These are phyloP conservation scores for Molossus alvarezi DNA, from an alignment of 2,797 vertebrate species.

Conservation along the genomic window DNA sequence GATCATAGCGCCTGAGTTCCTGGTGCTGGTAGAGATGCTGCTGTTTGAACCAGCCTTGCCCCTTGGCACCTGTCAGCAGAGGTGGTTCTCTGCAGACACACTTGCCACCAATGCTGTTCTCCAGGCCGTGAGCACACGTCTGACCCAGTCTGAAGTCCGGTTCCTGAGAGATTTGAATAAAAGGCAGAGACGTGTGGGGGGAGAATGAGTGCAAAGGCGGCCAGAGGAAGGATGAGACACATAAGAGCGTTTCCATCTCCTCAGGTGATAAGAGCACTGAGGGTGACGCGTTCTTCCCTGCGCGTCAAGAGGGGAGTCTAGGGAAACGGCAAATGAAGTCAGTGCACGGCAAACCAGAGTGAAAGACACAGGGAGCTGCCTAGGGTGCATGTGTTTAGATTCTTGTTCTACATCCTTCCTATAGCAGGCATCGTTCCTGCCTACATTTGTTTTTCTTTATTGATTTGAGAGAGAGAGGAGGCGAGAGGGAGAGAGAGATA, in stretches of 20 bases:
- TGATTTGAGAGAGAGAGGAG: too few relatives aligned
- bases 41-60: neutral
- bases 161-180: neutral
- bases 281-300: neutral
- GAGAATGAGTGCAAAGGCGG: neutral
- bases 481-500: too few relatives aligned
- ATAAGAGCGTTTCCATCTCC: neutral
- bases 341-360: neutral
- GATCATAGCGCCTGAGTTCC: neutral
- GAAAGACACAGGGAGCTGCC: neutral
- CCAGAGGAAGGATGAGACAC: neutral
- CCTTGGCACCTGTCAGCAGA: neutral
- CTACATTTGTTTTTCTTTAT: neutral
- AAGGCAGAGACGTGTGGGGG: neutral
- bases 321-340: neutral
- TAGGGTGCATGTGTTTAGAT: neutral
- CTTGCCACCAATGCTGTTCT: neutral
- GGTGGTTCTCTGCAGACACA: neutral
- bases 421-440: neutral
- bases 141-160: neutral
- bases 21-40: neutral
- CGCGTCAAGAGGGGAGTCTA: neutral
- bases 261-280: neutral
- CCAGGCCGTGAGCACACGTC: neutral
- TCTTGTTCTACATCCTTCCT: neutral